Percentiles rank a stretch among this genome's conserved stretches.
These are phyloP conservation scores for Phoxinus dragarum DNA, from an alignment of 2,797 vertebrate genomes.

Conservation along the genomic window DNA sequence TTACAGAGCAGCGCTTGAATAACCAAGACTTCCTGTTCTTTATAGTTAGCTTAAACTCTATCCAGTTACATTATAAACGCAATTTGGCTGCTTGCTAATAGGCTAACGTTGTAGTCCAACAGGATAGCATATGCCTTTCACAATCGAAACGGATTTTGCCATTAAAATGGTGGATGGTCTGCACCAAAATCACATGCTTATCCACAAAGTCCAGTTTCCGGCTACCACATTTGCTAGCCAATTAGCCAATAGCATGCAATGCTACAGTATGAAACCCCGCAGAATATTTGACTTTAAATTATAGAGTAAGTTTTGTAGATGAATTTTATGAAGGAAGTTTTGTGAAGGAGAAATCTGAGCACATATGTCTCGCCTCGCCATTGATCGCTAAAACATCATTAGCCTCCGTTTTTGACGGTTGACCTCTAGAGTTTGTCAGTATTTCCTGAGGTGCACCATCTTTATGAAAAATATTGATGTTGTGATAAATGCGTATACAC, in stretches of 20 bases:
- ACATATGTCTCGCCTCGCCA: background rate
- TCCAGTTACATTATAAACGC: background rate
- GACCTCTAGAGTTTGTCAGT: background rate
- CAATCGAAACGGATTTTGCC: background rate
- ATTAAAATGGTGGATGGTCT: background rate
- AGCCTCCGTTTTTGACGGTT: background rate
- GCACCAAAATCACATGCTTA: background rate
- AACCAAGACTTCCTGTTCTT: background rate
- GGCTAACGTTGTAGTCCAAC: background rate
- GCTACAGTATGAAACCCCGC: background rate
- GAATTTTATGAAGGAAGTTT: background rate
- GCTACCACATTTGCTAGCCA: background rate
- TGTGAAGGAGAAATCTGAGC: background rate
- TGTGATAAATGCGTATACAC: background rate
- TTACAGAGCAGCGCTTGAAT: background rate
- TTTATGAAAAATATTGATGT: slow-evolving; percentile 34
- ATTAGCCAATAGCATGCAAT: background rate
- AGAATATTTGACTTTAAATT: background rate
- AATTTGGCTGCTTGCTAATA: background rate
- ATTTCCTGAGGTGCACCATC: background rate
- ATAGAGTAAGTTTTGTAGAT: background rate
- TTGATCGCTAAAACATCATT: slow-evolving; percentile 24
- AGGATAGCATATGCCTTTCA: background rate
- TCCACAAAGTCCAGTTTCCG: background rate
- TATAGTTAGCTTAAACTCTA: background rate